Evolutionary conservation across 2,888 invertebrate genomes (phyloP), one percentile per base, ranked within the genome.

Genomic region (Chaitophorus viminalis): DNA sequence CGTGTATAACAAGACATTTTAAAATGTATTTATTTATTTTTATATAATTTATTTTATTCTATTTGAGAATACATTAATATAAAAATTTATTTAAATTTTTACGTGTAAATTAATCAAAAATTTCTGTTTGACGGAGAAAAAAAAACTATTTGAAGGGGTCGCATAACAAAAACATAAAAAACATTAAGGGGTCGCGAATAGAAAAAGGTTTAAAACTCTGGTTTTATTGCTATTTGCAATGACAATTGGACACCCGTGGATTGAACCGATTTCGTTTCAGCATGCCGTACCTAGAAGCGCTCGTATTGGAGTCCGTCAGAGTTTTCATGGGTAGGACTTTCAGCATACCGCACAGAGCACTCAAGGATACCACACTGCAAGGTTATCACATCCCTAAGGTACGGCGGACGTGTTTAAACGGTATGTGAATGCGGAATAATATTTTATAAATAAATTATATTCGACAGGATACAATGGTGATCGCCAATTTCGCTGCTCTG

Each of bases 281-380:
- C 82, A 93, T 97, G 94, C 95, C 96, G 0, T 97, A 96, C 90
- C 94, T 95, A 89, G 96, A 96, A 90, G 96, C 96, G 0, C 93
- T 96, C 17, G 94, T 95, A 0, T 92, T 95, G 90, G 97, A 97
- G 91, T 93, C 95, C 0, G 91, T 97, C 0, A 93, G 97, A 75
- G 94, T 96, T 92, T 96, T 97, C 91, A 95, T 95, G 93, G 95
- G 95, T 0, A 92, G 95, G 89, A 95, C 95, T 0, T 94, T 96
- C 90, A 95, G 95, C 18, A 94, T 97, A 6, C 96, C 96, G 0
- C 96, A 96, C 91, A 93, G 96, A 81, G 95, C 96, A 0, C 90
- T 95, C 17, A 93, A 93, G 89, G 94, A 96, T 89, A 96, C 96
- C 0, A 93, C 92, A 0, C 92, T 97, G 0, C 93, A 94, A 90